phyloP scores from a whole-genome alignment of 2,113 vertebrate species.

The Gulo gulo region DNA sequence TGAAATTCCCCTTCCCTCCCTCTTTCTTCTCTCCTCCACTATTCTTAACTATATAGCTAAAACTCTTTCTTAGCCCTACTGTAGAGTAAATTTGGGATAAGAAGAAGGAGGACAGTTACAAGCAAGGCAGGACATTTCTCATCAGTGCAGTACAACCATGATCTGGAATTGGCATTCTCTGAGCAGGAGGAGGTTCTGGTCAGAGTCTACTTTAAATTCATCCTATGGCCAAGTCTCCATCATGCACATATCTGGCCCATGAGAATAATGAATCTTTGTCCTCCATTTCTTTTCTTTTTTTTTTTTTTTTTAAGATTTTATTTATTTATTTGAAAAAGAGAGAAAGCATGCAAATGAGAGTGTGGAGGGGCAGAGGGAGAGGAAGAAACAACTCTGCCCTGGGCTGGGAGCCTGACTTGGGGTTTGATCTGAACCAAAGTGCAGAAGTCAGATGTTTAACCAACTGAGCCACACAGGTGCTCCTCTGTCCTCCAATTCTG shows the following conservation, averaged over 20 bases:
- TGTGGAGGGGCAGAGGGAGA: not conserved
- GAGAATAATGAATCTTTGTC: not conserved
- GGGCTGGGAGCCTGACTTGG: not conserved
- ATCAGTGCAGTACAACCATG: rapidly evolving
- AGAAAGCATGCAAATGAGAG: not conserved
- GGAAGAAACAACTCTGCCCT: not conserved
- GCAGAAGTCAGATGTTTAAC: not conserved
- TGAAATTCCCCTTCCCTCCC: not conserved
- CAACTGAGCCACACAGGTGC: not conserved
- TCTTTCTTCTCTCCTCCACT: not conserved
- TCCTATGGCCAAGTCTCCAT: not conserved
- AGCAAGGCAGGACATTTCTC: not conserved
- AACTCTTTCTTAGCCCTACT: not conserved
- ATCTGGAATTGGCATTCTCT: not conserved
- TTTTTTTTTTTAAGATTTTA: not conserved
- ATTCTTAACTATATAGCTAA: not conserved
- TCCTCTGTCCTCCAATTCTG: not conserved
- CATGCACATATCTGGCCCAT: not conserved
- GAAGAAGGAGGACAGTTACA: not conserved
- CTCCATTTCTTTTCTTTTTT: not conserved
- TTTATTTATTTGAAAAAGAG: not conserved
- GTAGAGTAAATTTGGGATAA: not conserved
- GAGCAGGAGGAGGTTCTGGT: not conserved
- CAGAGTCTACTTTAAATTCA: not conserved
- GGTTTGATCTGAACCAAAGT: not conserved